phyloP scores from a whole-genome alignment of 1,140 invertebrate species.

The Anastatus disparis region DNA sequence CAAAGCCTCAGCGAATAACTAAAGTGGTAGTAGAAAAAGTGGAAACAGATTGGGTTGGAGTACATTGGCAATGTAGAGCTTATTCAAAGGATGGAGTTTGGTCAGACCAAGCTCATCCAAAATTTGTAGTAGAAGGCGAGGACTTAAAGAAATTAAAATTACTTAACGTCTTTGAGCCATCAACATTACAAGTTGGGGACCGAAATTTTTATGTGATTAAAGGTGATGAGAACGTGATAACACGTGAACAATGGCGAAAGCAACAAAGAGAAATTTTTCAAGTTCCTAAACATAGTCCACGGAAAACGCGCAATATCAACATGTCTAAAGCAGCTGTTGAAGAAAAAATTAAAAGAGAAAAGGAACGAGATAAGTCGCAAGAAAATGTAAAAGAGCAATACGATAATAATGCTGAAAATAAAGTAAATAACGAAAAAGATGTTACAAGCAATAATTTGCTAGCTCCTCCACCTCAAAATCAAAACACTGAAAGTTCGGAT shows the following conservation, averaged over 20 bases:
- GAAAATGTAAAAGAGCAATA: slow-evolving; percentile 42
- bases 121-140: slow-evolving; percentile 77
- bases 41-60: slow-evolving; percentile 73
- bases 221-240: slow-evolving; percentile 69
- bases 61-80: slow-evolving; percentile 85
- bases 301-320: slow-evolving; percentile 52
- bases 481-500: slow-evolving; percentile 60
- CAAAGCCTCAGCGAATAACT: slow-evolving; percentile 69
- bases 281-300: slow-evolving; percentile 63
- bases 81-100: slow-evolving; percentile 73
- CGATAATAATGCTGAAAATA: slow-evolving; percentile 48
- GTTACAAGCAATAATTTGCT: slow-evolving; percentile 47
- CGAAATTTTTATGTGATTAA: slow-evolving; percentile 76
- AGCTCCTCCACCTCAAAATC: slow-evolving; percentile 50
- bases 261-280: slow-evolving; percentile 61
- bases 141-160: slow-evolving; percentile 81
- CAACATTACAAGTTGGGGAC: slow-evolving; percentile 88
- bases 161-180: slow-evolving; percentile 88
- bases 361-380: slow-evolving; percentile 43
- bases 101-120: slow-evolving; percentile 73
- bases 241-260: slow-evolving; percentile 71
- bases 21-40: slow-evolving; percentile 74
- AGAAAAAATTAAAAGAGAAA: slow-evolving; percentile 48
- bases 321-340: slow-evolving; percentile 51
- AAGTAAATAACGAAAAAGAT: slow-evolving; percentile 47